Evolutionary conservation across 2,888 invertebrate species (phyloP), one percentile per base, ranked within the genome.

Genomic region (Agrilus biguttatus): DNA sequence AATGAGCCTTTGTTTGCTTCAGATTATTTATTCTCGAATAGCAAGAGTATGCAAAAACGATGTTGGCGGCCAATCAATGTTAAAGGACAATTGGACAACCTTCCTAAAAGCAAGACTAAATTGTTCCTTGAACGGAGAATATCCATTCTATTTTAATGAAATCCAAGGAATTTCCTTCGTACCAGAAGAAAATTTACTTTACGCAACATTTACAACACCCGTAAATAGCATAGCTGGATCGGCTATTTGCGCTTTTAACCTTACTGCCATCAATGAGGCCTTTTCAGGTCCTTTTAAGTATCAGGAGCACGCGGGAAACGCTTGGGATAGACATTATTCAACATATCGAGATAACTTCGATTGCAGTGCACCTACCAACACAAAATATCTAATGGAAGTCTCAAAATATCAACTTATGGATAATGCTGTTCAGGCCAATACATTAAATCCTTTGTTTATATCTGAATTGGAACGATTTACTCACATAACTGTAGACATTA

Each of bases 11-110:
- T 49, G 43, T 33, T 49, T 34, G 46, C 64, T 67, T 40, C 66
- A 88, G 88, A 79, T 75, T 54, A 75, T 91, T 33, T 92, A 89
- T 66, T 91, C 92, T 2, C 77, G 93, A 50, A 87, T 93, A 43
- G 92, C 88, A 0, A 74, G 93, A 41, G 83, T 93, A 3, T 93
- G 93, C 62, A 92, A 92, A 67, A 84, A 85, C 58, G 93, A 95
- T 61, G 70, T 74, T 3, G 87, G 86, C n/a, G 83, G 83, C 4
- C 77, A 79, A 53, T 69, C 80, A 44, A 73, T 85, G 62, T 71
- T 85, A 60, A 81, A 80, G 51, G 83, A 90, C 52, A 86, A 82
- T 51, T 93, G 92, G 91, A 86, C 88, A n/a, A 89, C 90, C 0
- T 91, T 87, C 62, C 69, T 86, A 13, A 91, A 91, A 65, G 88